Evolutionary conservation across 2,888 invertebrate genomes (phyloP).

Genomic region (Lasioglossum oenotherae): DNA sequence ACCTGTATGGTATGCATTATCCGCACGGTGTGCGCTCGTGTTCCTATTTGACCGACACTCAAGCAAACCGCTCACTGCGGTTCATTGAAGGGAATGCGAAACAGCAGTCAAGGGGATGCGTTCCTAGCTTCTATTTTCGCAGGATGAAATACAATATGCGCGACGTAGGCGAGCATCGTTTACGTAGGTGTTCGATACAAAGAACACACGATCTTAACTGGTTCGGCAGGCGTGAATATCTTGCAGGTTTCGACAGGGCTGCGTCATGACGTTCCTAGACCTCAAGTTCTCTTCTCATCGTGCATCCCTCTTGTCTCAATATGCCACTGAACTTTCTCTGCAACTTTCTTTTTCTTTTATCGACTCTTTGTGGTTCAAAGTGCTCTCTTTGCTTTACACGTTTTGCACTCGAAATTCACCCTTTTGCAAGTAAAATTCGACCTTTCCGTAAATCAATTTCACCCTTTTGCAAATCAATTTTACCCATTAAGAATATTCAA

Average conservation of each 20-base stretch:
- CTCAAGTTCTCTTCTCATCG: too few relatives aligned
- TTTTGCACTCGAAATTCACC: too few relatives aligned
- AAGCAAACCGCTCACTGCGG: not conserved
- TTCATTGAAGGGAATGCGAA: constrained; percentile 21
- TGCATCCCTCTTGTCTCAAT: too few relatives aligned
- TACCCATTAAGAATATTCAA: too few relatives aligned
- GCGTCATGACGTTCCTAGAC: not conserved
- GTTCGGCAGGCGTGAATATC: constrained; percentile 51
- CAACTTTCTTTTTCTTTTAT: too few relatives aligned
- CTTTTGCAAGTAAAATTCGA: too few relatives aligned
- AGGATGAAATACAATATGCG: constrained; percentile 50
- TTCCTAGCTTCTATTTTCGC: constrained; percentile 53
- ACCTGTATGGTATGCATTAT: constrained; percentile 54
- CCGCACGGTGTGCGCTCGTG: constrained; percentile 32
- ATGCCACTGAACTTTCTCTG: too few relatives aligned
- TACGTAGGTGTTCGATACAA: constrained; percentile 50
- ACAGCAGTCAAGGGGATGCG: constrained; percentile 17
- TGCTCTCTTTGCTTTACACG: too few relatives aligned
- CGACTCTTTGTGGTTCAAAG: too few relatives aligned
- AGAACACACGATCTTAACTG: constrained; percentile 40
- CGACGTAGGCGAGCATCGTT: constrained; percentile 55
- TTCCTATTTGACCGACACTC: constrained; percentile 35
- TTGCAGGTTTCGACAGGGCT: constrained; percentile 37
- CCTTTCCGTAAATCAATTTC: too few relatives aligned
- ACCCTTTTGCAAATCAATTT: too few relatives aligned